Percentiles rank a stretch among this genome's conserved stretches.
Evolutionary conservation across 2,797 vertebrate species (phyloP).

Genomic region (Chiloscyllium punctatum): DNA sequence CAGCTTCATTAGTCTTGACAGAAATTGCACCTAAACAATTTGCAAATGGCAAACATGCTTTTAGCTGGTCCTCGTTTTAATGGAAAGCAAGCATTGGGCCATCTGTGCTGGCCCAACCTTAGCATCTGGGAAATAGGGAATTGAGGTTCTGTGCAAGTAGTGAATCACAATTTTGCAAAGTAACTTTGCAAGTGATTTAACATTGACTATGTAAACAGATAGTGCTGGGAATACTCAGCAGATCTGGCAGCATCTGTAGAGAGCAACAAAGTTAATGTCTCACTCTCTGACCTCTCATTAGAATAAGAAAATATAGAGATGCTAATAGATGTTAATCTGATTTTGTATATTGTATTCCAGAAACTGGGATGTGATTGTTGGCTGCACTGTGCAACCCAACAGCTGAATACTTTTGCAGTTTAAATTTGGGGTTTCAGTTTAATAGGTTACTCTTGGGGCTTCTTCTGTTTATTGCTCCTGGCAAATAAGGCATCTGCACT

Average conservation of each 20-base stretch:
- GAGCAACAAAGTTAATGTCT: not conserved
- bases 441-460: not conserved
- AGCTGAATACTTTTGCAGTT: not conserved
- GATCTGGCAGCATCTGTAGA: not conserved
- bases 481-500: not conserved
- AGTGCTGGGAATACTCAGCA: not conserved
- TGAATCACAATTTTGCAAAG: not conserved
- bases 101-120: not conserved
- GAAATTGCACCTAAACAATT: not conserved
- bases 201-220: not conserved
- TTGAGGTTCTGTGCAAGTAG: not conserved
- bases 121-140: not conserved
- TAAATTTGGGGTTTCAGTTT: not conserved
- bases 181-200: not conserved
- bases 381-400: not conserved
- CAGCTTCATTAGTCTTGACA: not conserved
- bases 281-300: not conserved
- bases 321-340: not conserved
- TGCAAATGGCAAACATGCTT: not conserved
- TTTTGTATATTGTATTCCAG: not conserved
- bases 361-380: not conserved
- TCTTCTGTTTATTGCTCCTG: not conserved
- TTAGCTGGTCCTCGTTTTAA: not conserved
- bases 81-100: not conserved
- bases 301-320: not conserved